These are phyloP conservation scores for Irena cyanogastra DNA, from an alignment of 2,113 vertebrate species.

Conservation along the genomic window DNA sequence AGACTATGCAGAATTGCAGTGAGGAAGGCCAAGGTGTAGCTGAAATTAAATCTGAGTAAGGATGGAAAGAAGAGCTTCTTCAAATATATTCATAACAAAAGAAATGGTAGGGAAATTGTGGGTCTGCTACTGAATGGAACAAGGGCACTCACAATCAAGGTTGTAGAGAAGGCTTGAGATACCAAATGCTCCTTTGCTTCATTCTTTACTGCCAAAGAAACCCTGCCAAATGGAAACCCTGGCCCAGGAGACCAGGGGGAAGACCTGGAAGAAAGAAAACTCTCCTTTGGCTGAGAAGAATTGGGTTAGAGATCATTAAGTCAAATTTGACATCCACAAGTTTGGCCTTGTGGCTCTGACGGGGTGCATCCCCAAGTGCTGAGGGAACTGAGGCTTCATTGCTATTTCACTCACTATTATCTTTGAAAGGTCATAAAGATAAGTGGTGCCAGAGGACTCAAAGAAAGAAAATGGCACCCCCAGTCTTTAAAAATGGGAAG, in stretches of 20 bases:
- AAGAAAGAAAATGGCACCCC: not conserved
- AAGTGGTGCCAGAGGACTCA: accelerated
- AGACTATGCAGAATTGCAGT: not conserved
- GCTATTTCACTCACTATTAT: not conserved
- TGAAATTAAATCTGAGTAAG: not conserved
- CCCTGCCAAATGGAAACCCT: too few species aligned
- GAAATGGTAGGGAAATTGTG: not conserved
- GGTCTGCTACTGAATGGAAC: not conserved
- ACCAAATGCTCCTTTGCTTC: not conserved
- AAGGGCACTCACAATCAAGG: not conserved
- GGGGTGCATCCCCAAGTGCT: not conserved
- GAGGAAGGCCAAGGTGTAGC: not conserved
- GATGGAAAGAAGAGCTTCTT: not conserved
- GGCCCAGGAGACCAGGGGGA: not conserved
- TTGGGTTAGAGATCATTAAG: not conserved
- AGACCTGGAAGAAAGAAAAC: not conserved
- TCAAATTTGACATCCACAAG: not conserved
- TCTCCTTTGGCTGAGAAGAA: not conserved
- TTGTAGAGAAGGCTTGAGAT: not conserved
- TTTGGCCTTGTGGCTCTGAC: not conserved
- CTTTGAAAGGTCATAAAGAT: not conserved
- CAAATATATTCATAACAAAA: not conserved
- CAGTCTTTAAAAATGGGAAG: not conserved
- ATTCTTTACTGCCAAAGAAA: not conserved
- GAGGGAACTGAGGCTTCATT: not conserved